A percentile compares a stretch with the other conserved stretches of the same genome.
These are phyloP conservation scores for Pherbina coryleti DNA, from an alignment of 2,888 invertebrate genomes.

Conservation along the genomic window DNA sequence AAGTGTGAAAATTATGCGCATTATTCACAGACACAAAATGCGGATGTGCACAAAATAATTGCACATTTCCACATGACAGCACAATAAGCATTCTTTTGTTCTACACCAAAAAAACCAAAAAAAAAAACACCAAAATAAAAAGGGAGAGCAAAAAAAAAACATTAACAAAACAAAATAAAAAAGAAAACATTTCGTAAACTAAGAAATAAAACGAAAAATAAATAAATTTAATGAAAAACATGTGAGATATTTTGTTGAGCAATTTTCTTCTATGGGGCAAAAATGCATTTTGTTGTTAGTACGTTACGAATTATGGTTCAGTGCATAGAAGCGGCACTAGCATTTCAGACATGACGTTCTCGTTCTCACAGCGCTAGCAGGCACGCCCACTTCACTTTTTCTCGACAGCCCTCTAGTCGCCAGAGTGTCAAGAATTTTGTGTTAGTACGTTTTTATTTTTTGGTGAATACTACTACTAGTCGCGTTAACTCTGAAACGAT, in stretches of 20 bases:
- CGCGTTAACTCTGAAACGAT: neutral
- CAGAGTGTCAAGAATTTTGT: neutral
- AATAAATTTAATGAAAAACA: conserved; percentile 32
- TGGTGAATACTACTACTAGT: neutral
- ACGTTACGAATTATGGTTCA: conserved; percentile 18
- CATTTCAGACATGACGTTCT: neutral
- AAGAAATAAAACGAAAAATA: neutral
- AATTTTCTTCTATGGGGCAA: conserved; percentile 12
- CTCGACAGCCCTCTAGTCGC: neutral
- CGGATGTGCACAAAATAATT: conserved; percentile 45
- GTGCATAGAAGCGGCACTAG: neutral
- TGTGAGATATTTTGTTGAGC: neutral
- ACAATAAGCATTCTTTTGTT: conserved; percentile 34
- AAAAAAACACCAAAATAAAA: neutral
- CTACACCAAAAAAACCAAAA: neutral
- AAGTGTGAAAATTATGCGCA: conserved; percentile 21
- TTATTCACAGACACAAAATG: conserved; percentile 12
- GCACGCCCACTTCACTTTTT: neutral
- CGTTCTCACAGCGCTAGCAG: neutral
- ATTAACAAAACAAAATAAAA: neutral
- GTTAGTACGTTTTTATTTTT: neutral
- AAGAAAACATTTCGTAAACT: neutral
- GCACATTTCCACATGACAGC: conserved; percentile 47
- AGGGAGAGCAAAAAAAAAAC: neutral
- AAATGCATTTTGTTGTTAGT: conserved; percentile 21